Evolutionary conservation across 2,888 invertebrate species (phyloP).

Genomic region (Lycophotia porphyrea): DNA sequence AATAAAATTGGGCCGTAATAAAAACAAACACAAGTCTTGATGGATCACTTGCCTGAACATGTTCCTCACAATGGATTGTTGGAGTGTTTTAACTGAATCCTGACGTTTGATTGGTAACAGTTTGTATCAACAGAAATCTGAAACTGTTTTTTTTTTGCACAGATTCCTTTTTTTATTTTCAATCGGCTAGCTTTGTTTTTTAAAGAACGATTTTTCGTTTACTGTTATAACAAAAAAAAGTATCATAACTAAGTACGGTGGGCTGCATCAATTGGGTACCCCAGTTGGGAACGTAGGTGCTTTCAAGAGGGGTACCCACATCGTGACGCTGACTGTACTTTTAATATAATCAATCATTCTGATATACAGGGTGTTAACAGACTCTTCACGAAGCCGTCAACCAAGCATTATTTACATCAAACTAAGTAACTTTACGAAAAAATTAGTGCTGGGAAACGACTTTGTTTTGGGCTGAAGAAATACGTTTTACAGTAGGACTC

Average conservation of each 20-base stretch:
- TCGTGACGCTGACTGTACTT: too few species aligned
- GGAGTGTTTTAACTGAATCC: slow-evolving; percentile 33
- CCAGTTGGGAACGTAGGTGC: too few species aligned
- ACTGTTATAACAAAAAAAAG: background rate
- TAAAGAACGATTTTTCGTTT: background rate
- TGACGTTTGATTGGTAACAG: slow-evolving; percentile 60
- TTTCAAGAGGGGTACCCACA: too few species aligned
- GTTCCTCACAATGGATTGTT: slow-evolving; percentile 32
- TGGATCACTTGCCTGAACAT: slow-evolving; percentile 26
- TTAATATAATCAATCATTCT: background rate
- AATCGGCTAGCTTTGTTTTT: slow-evolving; percentile 8
- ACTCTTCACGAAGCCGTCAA: too few species aligned
- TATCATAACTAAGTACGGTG: background rate
- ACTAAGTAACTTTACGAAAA: too few species aligned
- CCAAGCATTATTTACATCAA: too few species aligned
- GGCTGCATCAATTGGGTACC: too few species aligned
- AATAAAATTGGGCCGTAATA: slow-evolving; percentile 2
- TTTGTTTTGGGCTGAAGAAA: too few species aligned
- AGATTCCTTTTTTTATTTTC: background rate
- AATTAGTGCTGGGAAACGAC: too few species aligned
- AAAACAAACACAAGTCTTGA: slow-evolving; percentile 42
- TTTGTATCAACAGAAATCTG: slow-evolving; percentile 54
- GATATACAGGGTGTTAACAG: too few species aligned
- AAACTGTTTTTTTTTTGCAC: slow-evolving; percentile 34
- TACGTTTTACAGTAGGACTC: too few species aligned